Conservation (phyloP, 2,797 vertebrate genomes). For the Onychomys torridus region DNA sequence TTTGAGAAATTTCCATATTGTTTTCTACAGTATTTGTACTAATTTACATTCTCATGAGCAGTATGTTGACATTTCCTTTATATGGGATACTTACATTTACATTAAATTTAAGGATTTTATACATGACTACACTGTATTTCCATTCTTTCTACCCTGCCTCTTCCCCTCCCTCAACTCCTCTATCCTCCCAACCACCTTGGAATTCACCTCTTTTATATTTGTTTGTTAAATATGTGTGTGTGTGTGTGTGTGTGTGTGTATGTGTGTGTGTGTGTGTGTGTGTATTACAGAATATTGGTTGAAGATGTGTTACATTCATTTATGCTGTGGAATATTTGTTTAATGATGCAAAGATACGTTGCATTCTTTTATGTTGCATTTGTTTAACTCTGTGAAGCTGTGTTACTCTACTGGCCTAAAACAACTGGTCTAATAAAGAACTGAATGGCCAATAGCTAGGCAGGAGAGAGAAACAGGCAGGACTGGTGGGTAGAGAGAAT, state of each 20-base stretch:
- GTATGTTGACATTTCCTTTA: neutral
- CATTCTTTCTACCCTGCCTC: neutral
- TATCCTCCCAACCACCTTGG: too few relatives aligned
- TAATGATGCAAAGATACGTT: too few relatives aligned
- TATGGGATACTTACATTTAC: neutral
- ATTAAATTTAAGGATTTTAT: neutral
- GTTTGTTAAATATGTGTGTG: neutral
- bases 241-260: neutral
- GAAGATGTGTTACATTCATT: too few relatives aligned
- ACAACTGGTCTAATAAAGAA: too few relatives aligned
- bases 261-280: neutral
- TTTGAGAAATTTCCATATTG: neutral
- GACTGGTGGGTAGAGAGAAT: too few relatives aligned
- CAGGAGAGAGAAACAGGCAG: too few relatives aligned
- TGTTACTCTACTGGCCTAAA: too few relatives aligned
- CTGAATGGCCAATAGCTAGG: too few relatives aligned
- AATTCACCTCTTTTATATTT: neutral
- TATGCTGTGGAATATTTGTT: too few relatives aligned
- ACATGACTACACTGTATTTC: neutral
- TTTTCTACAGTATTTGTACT: neutral
- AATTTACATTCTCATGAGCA: neutral
- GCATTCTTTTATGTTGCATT: too few relatives aligned
- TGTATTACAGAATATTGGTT: neutral
- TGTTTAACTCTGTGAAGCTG: too few relatives aligned
- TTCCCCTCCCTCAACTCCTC: too few relatives aligned